These are phyloP conservation scores for Galagoides demidoff DNA, from an alignment of 2,797 vertebrate species.

Conservation along the genomic window DNA sequence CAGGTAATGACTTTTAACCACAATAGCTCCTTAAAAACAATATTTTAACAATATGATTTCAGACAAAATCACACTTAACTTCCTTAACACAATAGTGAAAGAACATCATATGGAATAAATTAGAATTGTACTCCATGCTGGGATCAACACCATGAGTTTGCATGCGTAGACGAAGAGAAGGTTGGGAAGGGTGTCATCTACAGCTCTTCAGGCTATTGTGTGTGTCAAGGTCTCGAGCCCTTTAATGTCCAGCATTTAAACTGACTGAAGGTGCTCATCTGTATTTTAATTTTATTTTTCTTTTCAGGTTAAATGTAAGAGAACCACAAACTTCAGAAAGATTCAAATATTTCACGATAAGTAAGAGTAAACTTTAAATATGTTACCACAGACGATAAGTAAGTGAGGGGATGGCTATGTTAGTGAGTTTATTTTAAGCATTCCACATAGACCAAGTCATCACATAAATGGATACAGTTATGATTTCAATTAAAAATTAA, in stretches of 20 bases:
- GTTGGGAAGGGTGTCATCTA: neutral
- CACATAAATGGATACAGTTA: too few species aligned
- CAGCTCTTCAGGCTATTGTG: neutral
- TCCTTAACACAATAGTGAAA: neutral
- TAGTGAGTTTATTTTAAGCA: too few species aligned
- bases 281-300: conserved; percentile 28
- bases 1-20: neutral
- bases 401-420: too few species aligned
- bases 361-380: too few species aligned
- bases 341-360: neutral
- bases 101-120: neutral
- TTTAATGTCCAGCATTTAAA: neutral
- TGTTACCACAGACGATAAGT: too few species aligned
- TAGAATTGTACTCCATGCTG: neutral
- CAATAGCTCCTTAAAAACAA: neutral
- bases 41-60: neutral
- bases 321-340: neutral
- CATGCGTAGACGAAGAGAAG: neutral
- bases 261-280: neutral
- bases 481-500: too few species aligned
- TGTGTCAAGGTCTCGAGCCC: neutral
- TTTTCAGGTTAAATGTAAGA: conserved; percentile 9
- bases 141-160: neutral
- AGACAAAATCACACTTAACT: neutral
- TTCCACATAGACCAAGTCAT: too few species aligned